A percentile compares a stretch with the other conserved stretches of the same genome.
Evolutionary conservation across 2,797 vertebrate species (phyloP).

Genomic region (Alosa sapidissima): DNA sequence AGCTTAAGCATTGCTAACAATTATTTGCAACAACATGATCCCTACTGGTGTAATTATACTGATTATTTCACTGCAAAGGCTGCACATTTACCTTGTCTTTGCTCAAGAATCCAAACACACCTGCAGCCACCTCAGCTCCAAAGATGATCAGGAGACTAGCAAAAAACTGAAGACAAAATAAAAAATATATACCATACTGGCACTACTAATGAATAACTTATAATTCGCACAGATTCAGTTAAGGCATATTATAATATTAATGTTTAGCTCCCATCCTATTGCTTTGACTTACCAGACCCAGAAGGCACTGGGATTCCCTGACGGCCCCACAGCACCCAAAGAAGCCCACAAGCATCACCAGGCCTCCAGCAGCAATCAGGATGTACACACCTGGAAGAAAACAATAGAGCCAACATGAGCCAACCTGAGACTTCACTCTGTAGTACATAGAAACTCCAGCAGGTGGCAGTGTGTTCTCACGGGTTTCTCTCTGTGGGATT

Average conservation of each 20-base stretch:
- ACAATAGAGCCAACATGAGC: neutral
- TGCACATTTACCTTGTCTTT: conserved; percentile 79
- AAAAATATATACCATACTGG: neutral
- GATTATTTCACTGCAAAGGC: neutral
- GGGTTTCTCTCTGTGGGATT: neutral
- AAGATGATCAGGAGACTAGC: conserved; percentile 94
- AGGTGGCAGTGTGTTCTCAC: neutral
- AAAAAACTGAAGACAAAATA: conserved; percentile 81
- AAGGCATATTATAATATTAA: neutral
- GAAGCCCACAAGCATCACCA: conserved; percentile 93
- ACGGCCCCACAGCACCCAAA: conserved; percentile 95
- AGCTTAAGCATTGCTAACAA: neutral
- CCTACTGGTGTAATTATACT: neutral
- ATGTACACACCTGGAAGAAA: conserved; percentile 84
- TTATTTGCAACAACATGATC: neutral
- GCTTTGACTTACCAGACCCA: conserved; percentile 85
- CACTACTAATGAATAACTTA: neutral
- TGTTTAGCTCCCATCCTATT: neutral
- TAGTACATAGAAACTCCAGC: neutral
- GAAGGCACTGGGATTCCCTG: conserved; percentile 92
- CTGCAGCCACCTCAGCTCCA: conserved; percentile 91
- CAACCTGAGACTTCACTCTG: neutral
- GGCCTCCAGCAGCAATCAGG: conserved; percentile 86
- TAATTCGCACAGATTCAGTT: neutral
- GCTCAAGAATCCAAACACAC: conserved; percentile 94